phyloP scores from a whole-genome alignment of 1,140 invertebrate species.

The Cherax destructor region DNA sequence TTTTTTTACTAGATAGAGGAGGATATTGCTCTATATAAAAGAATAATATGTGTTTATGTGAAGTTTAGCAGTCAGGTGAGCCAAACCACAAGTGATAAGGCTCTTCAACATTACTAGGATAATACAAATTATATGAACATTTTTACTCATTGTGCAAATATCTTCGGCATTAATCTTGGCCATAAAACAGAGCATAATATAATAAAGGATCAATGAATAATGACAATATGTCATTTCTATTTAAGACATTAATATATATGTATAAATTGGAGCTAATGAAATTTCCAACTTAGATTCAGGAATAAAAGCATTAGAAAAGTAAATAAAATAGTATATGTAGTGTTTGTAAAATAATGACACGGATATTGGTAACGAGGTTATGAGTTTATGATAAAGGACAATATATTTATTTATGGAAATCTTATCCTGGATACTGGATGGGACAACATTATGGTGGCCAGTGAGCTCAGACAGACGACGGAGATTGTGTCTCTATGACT shows the following conservation, averaged over 20 bases:
- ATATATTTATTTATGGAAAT: not conserved
- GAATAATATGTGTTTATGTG: not conserved
- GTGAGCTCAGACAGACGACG: slow-evolving; percentile 6
- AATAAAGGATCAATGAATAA: not conserved
- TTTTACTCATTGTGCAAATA: not conserved
- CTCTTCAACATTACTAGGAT: not conserved
- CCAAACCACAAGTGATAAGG: not conserved
- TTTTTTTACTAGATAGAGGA: not conserved
- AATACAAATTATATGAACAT: not conserved
- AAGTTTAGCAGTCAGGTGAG: slow-evolving; percentile 3
- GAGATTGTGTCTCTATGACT: not conserved
- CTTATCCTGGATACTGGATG: not conserved
- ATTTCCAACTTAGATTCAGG: not conserved
- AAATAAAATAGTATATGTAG: not conserved
- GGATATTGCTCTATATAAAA: not conserved
- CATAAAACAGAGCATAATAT: not conserved
- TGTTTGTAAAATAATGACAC: not conserved
- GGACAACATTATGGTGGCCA: not conserved
- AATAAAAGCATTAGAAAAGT: not conserved
- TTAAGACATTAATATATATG: not conserved
- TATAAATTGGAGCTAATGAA: not conserved
- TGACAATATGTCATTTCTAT: not conserved
- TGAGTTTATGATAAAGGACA: too few relatives aligned
- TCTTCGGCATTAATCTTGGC: too few relatives aligned
- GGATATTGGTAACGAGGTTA: too few relatives aligned